phyloP scores from a whole-genome alignment of 92 coral and sea anemone genomes.

The Palythoa heliodiscus region DNA sequence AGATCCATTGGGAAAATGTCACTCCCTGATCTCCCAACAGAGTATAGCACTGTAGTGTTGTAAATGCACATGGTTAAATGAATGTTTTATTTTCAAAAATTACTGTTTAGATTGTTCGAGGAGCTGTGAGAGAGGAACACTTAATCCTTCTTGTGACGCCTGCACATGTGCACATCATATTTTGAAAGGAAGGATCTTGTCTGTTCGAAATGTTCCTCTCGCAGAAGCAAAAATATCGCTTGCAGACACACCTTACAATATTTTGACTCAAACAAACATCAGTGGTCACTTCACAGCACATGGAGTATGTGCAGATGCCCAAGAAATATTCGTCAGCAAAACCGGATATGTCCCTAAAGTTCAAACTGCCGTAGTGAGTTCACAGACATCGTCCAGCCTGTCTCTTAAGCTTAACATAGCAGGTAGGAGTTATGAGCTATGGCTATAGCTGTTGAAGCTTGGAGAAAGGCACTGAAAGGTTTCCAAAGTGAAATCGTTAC shows the following conservation, averaged over 20 bases:
- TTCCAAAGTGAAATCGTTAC: too few relatives aligned
- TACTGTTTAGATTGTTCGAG: slow-evolving; percentile 42
- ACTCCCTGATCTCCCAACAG: too few relatives aligned
- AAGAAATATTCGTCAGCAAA: neutral
- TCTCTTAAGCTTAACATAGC: neutral
- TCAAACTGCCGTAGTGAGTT: neutral
- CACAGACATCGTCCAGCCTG: neutral
- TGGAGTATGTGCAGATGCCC: slow-evolving; percentile 5
- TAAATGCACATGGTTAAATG: too few relatives aligned
- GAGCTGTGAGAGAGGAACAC: slow-evolving; percentile 39
- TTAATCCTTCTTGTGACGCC: slow-evolving; percentile 11
- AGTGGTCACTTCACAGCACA: neutral
- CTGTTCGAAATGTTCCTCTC: neutral
- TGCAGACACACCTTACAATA: neutral
- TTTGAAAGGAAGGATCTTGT: neutral
- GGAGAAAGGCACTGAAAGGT: neutral
- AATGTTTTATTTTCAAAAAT: too few relatives aligned
- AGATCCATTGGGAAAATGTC: too few relatives aligned
- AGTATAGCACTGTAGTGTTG: too few relatives aligned
- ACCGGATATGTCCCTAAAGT: neutral
- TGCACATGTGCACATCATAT: slow-evolving; percentile 21
- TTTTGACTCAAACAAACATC: slow-evolving; percentile 11
- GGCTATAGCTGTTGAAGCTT: neutral
- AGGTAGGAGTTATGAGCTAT: neutral
- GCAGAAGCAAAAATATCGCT: slow-evolving; percentile 1